Base-by-base conservation (phyloP, 2,797 vertebrate species). In the Craterocephalus amniculus region DNA sequence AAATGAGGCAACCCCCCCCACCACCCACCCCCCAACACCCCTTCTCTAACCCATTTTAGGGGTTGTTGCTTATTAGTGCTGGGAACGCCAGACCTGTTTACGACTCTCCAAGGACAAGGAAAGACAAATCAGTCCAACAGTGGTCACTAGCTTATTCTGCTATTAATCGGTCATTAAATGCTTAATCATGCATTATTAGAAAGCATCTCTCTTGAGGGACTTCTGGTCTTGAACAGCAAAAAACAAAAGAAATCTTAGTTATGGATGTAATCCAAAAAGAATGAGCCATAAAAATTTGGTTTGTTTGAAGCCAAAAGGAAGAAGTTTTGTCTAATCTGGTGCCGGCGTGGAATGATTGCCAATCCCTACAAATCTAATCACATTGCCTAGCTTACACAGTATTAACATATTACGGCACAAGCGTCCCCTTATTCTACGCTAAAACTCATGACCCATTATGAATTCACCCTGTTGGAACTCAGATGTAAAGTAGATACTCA, bases 1-100 rank as follows among this genome's bases (percentile, higher is more conserved):
- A 90, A 90, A 89, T 86, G 83, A 91, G 80, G 81, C 82, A 72
- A 64, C 70, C 74, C 80, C 59, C 48, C n/a, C n/a, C n/a, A n/a
- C n/a, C n/a, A n/a, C n/a, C n/a, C n/a, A n/a, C n/a, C n/a, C n/a
- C n/a, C n/a, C n/a, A n/a, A n/a, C n/a, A n/a, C n/a, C n/a, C 31
- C 16, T 26, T 22, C 73, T 27, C 55, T 43, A 12, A 27, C 35
- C 51, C 85, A 89, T 81, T 89, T 91, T 84, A 83, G 83, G 79
- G 84, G 80, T 81, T 52, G 64, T 67, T 88, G 82, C 81, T 87
- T 81, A 86, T 88, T 86, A 80, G 79, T 7, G 78, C 74, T 79
- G 77, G 80, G 90, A 91, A 90, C 87, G 88, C 76, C 85, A 43
- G 63, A 76, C 78, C 86, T 85, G 84, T 88, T 88, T 84, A 79